These are phyloP conservation scores for Acrossocheilus wenchowensis DNA, from an alignment of 2,797 vertebrate species.

Conservation along the genomic window DNA sequence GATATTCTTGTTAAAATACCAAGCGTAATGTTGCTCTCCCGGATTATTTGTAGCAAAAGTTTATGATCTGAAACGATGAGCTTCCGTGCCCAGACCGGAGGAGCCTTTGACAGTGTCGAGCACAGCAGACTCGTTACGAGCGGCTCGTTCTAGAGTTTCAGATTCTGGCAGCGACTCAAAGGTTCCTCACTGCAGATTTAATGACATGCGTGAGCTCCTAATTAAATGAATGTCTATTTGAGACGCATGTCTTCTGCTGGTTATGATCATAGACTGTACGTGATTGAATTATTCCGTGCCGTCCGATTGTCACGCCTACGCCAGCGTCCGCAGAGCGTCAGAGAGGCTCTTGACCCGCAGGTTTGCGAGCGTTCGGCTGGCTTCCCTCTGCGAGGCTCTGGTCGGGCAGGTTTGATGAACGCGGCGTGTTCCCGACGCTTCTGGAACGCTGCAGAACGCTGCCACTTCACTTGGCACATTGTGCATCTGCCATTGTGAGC, in stretches of 20 bases:
- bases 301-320: neutral
- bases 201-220: constrained; percentile 42
- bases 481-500: constrained; percentile 77
- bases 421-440: neutral
- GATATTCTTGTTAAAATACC: no score
- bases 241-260: neutral
- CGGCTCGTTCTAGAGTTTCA: neutral
- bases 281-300: neutral
- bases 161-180: neutral
- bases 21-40: no score
- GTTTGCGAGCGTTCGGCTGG: neutral
- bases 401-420: neutral
- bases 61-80: no score
- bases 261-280: neutral
- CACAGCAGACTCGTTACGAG: no score
- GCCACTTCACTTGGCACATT: constrained; percentile 75
- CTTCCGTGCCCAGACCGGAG: no score
- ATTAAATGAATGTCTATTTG: constrained; percentile 50
- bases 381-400: neutral
- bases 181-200: neutral
- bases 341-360: neutral
- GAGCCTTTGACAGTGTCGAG: no score
- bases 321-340: no score
- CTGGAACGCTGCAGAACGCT: constrained; percentile 24
- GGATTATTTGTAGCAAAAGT: no score